Evolutionary conservation across 2,888 invertebrate genomes (phyloP).

Genomic region (Aleiodes alternator): DNA sequence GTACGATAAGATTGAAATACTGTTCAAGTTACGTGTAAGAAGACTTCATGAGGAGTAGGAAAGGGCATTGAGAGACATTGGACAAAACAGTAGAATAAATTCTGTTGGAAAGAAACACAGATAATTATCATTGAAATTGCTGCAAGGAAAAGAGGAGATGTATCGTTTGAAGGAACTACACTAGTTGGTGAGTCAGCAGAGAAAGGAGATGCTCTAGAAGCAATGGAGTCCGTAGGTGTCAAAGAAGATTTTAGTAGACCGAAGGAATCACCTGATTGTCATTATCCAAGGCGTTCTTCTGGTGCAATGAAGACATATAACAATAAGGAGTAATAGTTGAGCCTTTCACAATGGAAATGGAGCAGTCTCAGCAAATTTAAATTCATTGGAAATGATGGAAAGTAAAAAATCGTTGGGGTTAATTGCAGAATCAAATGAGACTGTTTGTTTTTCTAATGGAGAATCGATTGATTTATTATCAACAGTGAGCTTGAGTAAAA

Average conservation of each 20-base stretch:
- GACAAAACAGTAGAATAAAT: constrained; percentile 72
- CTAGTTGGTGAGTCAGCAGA: constrained; percentile 77
- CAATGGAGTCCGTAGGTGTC: constrained; percentile 77
- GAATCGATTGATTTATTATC: neutral
- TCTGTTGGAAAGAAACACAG: constrained; percentile 83
- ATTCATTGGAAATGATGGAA: constrained; percentile 56
- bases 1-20: constrained; percentile 81
- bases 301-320: constrained; percentile 78
- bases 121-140: constrained; percentile 80
- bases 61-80: constrained; percentile 75
- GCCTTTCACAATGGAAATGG: constrained; percentile 65
- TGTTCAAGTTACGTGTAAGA: constrained; percentile 82
- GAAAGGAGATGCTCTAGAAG: constrained; percentile 77
- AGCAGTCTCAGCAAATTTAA: constrained; percentile 59
- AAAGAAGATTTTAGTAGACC: constrained; percentile 76
- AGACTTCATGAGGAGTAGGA: constrained; percentile 82
- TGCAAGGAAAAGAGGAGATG: constrained; percentile 83
- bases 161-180: constrained; percentile 78
- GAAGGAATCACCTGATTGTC: constrained; percentile 75
- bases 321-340: constrained; percentile 75
- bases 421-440: constrained; percentile 5
- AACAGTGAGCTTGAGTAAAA: neutral
- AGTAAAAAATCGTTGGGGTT: constrained; percentile 45
- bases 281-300: constrained; percentile 73
- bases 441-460: neutral